phyloP scores from a whole-genome alignment of 2,797 vertebrate species.

The Falco peregrinus region DNA sequence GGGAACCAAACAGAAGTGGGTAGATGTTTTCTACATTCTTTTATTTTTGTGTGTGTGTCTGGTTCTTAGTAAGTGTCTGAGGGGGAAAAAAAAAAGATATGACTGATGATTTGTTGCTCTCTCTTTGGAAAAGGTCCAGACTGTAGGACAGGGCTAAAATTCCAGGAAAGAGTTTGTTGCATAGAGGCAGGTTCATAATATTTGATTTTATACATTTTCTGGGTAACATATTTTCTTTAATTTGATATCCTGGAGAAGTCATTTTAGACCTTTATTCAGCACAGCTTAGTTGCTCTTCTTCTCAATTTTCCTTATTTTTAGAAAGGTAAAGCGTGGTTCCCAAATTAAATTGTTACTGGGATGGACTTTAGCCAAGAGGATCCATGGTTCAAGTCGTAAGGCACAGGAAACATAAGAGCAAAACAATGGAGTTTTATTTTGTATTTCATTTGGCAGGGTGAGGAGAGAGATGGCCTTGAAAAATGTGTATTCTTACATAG shows the following conservation, averaged over 20 bases:
- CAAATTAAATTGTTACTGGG: slow-evolving; percentile 30
- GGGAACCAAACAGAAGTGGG: neutral
- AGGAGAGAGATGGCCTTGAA: slow-evolving; percentile 1
- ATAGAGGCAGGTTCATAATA: neutral
- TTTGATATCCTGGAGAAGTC: slow-evolving; percentile 7
- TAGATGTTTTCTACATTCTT: slow-evolving; percentile 46
- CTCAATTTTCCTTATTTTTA: slow-evolving; percentile 77
- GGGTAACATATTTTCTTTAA: neutral
- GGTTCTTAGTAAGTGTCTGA: slow-evolving; percentile 8
- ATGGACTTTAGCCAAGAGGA: slow-evolving; percentile 56
- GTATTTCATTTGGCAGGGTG: slow-evolving; percentile 21
- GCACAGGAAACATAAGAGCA: slow-evolving; percentile 9
- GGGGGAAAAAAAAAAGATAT: neutral
- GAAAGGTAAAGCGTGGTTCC: slow-evolving; percentile 72
- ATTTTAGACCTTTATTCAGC: slow-evolving; percentile 33
- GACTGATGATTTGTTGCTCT: slow-evolving; percentile 29
- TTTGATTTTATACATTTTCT: slow-evolving; percentile 12
- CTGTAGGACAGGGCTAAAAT: slow-evolving; percentile 25
- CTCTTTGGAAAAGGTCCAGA: slow-evolving; percentile 35
- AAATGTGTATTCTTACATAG: neutral
- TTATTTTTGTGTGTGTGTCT: slow-evolving; percentile 17
- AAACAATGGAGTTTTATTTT: slow-evolving; percentile 39
- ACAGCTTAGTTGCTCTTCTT: slow-evolving; percentile 68
- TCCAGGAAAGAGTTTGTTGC: slow-evolving; percentile 12
- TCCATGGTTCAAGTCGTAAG: neutral